Evolutionary conservation across 2,797 vertebrate species (phyloP).

Genomic region (Etheostoma perlongum): DNA sequence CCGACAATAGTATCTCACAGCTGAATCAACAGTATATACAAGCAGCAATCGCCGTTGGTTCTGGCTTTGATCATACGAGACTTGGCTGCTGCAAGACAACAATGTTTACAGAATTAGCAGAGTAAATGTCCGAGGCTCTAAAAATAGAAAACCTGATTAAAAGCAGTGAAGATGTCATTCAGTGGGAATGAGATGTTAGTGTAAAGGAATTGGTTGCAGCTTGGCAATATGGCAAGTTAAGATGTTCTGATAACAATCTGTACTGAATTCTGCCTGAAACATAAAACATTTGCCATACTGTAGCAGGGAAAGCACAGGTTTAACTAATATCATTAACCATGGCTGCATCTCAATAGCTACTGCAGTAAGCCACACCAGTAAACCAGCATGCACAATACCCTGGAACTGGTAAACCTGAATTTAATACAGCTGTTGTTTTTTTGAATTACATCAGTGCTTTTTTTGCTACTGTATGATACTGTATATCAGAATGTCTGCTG

Average conservation of each 20-base stretch:
- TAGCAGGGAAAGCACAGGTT: conserved; percentile 5
- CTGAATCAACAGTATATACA: conserved; percentile 83
- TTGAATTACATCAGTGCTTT: too few species aligned
- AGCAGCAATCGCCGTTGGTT: conserved; percentile 65
- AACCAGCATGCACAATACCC: not conserved
- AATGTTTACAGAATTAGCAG: conserved; percentile 73
- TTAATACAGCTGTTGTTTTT: not conserved
- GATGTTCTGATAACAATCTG: conserved; percentile 64
- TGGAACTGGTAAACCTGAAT: not conserved
- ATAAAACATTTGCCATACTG: conserved; percentile 13
- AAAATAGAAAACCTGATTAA: conserved; percentile 72
- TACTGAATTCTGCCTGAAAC: conserved; percentile 52
- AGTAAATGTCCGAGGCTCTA: conserved; percentile 66
- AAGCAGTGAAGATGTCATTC: conserved; percentile 65
- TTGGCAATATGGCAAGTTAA: conserved; percentile 44
- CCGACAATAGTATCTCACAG: conserved; percentile 81
- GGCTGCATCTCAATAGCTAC: not conserved
- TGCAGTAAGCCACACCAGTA: not conserved
- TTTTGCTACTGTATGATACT: not conserved
- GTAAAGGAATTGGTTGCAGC: conserved; percentile 46
- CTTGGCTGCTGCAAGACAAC: conserved; percentile 69
- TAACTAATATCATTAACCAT: not conserved
- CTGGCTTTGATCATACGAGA: conserved; percentile 76
- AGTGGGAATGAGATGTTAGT: conserved; percentile 57
- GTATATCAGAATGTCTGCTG: not conserved